Evolutionary conservation across 2,113 vertebrate genomes (phyloP).

Genomic region (Bombycilla garrulus): DNA sequence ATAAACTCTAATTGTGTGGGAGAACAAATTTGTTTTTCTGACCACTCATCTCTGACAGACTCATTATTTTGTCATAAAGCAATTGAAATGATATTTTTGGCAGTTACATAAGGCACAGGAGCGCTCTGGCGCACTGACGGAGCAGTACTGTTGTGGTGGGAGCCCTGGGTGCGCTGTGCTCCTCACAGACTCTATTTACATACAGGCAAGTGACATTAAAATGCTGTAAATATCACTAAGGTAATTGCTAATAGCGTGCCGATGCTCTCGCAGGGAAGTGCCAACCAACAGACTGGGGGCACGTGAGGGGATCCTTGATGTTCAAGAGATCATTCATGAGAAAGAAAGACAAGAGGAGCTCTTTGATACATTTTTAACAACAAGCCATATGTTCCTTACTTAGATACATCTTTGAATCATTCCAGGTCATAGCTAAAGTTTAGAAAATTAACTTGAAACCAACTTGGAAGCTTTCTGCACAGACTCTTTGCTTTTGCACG

Average conservation of each 20-base stretch:
- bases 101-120: constrained; percentile 41
- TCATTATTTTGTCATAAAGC: constrained; percentile 64
- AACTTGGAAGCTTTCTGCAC: not conserved
- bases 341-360: not conserved
- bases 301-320: not conserved
- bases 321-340: constrained; percentile 19
- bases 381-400: constrained; percentile 52
- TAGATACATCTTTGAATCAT: constrained; percentile 47
- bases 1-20: constrained; percentile 55
- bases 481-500: not conserved
- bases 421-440: constrained; percentile 64
- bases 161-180: not conserved
- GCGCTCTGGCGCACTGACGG: not conserved
- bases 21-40: constrained; percentile 55
- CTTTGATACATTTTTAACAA: constrained; percentile 55
- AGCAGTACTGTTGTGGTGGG: constrained; percentile 1
- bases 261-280: not conserved
- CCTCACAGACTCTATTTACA: constrained; percentile 54
- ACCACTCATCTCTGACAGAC: constrained; percentile 64
- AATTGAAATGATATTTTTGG: constrained; percentile 41
- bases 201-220: constrained; percentile 45
- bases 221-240: constrained; percentile 54
- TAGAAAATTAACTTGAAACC: constrained; percentile 55
- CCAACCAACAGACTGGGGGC: constrained; percentile 39
- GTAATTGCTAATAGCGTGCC: constrained; percentile 42